Conservation (phyloP, 1,140 invertebrate genomes). For the Drosophila nikananu region DNA sequence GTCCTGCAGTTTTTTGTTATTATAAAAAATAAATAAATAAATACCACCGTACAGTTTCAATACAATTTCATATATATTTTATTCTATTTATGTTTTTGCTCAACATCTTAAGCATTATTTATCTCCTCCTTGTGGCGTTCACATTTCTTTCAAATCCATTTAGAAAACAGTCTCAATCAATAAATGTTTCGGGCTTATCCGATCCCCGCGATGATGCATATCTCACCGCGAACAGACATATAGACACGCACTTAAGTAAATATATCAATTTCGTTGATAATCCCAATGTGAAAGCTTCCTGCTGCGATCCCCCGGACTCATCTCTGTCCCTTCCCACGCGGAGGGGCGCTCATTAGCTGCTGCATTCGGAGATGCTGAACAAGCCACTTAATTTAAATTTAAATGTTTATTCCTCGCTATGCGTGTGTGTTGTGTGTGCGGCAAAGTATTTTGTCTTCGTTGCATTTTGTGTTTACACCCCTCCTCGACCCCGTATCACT, state of each 20-base stretch:
- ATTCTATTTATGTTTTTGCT: not conserved
- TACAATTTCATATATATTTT: not conserved
- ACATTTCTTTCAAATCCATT: conserved; percentile 2
- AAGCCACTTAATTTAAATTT: conserved; percentile 84
- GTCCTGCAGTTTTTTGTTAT: too few species aligned
- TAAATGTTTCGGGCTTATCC: conserved; percentile 17
- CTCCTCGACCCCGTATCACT: conserved; percentile 11
- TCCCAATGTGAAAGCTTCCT: conserved; percentile 59
- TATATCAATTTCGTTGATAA: conserved; percentile 63
- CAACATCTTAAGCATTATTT: not conserved
- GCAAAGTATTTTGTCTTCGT: conserved; percentile 70
- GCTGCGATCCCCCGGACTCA: conserved; percentile 37
- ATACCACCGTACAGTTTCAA: not conserved
- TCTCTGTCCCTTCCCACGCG: conserved; percentile 15
- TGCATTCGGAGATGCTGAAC: conserved; percentile 76
- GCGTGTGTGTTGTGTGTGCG: conserved; percentile 70
- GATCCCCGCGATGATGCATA: conserved; percentile 26
- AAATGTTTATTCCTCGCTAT: conserved; percentile 80
- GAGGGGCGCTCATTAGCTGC: conserved; percentile 70
- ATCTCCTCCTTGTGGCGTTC: not conserved
- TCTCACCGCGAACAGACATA: conserved; percentile 3
- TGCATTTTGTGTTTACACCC: conserved; percentile 12
- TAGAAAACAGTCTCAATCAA: conserved; percentile 18
- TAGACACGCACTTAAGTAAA: conserved; percentile 41
- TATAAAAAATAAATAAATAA: too few species aligned